These are phyloP conservation scores for Sitophilus oryzae DNA, from an alignment of 1,140 invertebrate species.

Conservation along the genomic window DNA sequence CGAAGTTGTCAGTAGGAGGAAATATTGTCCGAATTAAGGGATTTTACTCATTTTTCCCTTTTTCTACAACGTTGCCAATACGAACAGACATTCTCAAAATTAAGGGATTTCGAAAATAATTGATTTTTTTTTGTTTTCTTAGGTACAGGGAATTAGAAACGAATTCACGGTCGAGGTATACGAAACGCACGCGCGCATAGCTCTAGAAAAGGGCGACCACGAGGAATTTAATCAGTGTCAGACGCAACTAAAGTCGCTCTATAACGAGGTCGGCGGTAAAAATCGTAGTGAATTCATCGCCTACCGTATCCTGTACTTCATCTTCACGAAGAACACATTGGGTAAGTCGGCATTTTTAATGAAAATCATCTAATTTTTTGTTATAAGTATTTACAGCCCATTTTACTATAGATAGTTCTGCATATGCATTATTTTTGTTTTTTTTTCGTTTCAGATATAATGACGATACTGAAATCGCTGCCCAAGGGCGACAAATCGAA, in stretches of 20 bases:
- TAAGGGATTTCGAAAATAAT: too few species aligned
- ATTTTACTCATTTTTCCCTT: too few species aligned
- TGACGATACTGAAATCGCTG: conserved; percentile 78
- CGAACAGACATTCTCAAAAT: too few species aligned
- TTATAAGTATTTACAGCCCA: too few species aligned
- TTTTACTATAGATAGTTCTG: too few species aligned
- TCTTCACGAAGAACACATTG: conserved; percentile 93
- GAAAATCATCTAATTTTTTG: not conserved
- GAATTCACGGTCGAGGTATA: conserved; percentile 94
- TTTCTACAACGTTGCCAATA: too few species aligned
- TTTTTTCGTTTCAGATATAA: conserved; percentile 71
- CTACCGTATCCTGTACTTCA: conserved; percentile 94
- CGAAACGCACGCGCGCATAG: conserved; percentile 95
- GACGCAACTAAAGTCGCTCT: conserved; percentile 92
- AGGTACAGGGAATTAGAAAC: conserved; percentile 93
- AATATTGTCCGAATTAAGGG: too few species aligned
- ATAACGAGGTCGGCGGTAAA: conserved; percentile 66
- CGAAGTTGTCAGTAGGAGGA: too few species aligned
- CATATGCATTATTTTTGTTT: too few species aligned
- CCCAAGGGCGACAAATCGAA: conserved; percentile 72
- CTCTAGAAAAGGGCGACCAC: conserved; percentile 94
- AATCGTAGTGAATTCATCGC: conserved; percentile 88
- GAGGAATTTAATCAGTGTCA: conserved; percentile 99
- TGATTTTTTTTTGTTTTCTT: conserved; percentile 30
- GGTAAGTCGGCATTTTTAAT: conserved; percentile 56